Evolutionary conservation across 2,888 invertebrate genomes (phyloP).

Genomic region (Chalcis sispes): DNA sequence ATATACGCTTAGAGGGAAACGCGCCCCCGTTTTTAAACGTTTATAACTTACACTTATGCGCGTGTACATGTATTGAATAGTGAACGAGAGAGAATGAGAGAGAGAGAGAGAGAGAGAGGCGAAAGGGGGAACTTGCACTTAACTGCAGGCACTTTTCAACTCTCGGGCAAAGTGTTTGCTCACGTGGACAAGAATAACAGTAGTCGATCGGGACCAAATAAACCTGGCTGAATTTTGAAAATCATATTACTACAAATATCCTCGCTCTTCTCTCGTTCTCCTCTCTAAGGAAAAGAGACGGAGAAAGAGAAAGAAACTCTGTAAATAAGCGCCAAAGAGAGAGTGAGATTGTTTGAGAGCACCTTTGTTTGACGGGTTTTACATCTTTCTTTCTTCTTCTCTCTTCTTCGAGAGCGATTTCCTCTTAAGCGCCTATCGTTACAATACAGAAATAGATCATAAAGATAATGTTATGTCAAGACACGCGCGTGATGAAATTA

Average conservation of each 20-base stretch:
- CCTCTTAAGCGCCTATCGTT: constrained; percentile 3
- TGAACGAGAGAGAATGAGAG: not conserved
- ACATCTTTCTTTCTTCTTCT: not conserved
- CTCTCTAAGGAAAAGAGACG: no score
- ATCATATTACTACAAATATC: constrained; percentile 52
- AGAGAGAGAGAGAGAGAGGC: not conserved
- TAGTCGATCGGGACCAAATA: constrained; percentile 48
- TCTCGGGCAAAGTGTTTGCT: constrained; percentile 43
- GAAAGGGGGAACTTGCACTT: constrained; percentile 45
- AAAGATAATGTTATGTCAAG: constrained; percentile 4
- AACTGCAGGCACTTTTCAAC: constrained; percentile 33
- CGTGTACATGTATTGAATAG: not conserved
- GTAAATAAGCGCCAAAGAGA: constrained; percentile 25
- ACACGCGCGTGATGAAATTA: no score
- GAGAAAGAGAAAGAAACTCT: constrained; percentile 13
- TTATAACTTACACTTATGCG: no score
- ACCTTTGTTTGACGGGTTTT: constrained; percentile 16
- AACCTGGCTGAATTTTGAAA: constrained; percentile 49
- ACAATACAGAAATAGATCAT: constrained; percentile 42
- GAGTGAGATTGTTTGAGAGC: constrained; percentile 41
- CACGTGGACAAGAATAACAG: constrained; percentile 58
- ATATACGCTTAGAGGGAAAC: no score
- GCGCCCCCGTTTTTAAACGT: no score
- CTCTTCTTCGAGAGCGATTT: constrained; percentile 3
- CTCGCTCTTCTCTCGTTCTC: constrained; percentile 16